Percentiles rank a stretch among this genome's conserved stretches.
Evolutionary conservation across 2,113 vertebrate genomes (phyloP).

Genomic region (Chaenogobius annularis): DNA sequence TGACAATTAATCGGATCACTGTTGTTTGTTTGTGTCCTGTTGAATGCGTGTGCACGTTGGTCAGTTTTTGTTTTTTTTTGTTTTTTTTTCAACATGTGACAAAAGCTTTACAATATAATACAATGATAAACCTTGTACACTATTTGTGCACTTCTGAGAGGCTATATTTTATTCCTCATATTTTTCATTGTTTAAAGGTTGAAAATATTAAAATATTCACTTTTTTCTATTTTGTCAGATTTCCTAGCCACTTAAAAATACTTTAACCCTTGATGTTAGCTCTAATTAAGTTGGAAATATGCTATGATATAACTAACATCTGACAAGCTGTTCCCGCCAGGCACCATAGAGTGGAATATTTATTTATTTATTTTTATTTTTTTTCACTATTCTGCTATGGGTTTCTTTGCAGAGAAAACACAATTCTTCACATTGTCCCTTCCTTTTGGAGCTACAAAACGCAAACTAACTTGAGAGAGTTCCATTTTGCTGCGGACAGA

Average conservation of each 20-base stretch:
- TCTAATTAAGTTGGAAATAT: not conserved
- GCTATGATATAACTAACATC: not conserved
- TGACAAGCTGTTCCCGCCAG: not conserved
- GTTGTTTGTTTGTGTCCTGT: too few relatives aligned
- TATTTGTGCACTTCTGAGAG: not conserved
- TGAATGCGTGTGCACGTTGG: too few relatives aligned
- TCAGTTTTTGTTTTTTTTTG: too few relatives aligned
- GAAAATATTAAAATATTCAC: not conserved
- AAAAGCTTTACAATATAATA: too few relatives aligned
- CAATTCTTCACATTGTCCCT: not conserved
- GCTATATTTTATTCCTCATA: not conserved
- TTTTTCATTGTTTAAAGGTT: not conserved
- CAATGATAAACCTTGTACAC: too few relatives aligned
- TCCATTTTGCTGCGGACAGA: conserved; percentile 33
- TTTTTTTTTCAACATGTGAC: too few relatives aligned
- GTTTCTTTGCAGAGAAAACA: not conserved
- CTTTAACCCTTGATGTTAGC: not conserved
- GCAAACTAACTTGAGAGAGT: not conserved
- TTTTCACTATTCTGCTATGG: not conserved
- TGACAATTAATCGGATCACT: too few relatives aligned
- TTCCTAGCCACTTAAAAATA: not conserved
- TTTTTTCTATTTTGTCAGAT: not conserved
- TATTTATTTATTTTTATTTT: not conserved
- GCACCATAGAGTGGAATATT: too few relatives aligned
- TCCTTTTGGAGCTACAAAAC: not conserved